These are phyloP conservation scores for Anguilla japonica DNA, from an alignment of 2,113 vertebrate genomes.

Conservation along the genomic window DNA sequence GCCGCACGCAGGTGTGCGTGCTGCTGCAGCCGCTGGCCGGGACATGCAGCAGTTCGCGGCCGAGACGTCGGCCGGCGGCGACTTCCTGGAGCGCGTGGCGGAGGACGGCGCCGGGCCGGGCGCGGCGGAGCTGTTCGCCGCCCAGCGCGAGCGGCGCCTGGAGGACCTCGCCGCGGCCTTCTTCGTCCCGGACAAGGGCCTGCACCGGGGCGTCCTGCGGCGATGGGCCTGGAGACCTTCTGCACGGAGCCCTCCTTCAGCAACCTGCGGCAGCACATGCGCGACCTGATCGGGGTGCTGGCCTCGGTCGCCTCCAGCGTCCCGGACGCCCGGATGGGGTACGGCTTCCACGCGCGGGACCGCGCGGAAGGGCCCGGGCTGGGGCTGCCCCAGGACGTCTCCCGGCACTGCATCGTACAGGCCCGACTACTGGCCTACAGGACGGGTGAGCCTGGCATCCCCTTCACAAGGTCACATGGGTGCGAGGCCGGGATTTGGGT, in stretches of 20 bases:
- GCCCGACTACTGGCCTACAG: slow-evolving; percentile 84
- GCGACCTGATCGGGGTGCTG: slow-evolving; percentile 81
- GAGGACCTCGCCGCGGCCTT: slow-evolving; percentile 77
- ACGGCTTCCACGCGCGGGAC: slow-evolving; percentile 78
- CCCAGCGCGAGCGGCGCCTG: slow-evolving; percentile 74
- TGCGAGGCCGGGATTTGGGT: not conserved
- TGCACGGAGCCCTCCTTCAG: slow-evolving; percentile 86
- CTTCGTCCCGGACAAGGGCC: slow-evolving; percentile 72
- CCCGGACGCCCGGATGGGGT: slow-evolving; percentile 71
- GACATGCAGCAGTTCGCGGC: slow-evolving; percentile 82
- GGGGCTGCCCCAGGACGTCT: slow-evolving; percentile 77
- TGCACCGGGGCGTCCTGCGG: slow-evolving; percentile 78
- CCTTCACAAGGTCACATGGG: not conserved
- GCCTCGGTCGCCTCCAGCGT: slow-evolving; percentile 83
- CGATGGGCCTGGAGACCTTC: slow-evolving; percentile 87
- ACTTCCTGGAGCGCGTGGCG: slow-evolving; percentile 81
- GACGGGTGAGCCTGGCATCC: slow-evolving; percentile 76
- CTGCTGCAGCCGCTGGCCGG: slow-evolving; percentile 80
- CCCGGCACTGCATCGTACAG: slow-evolving; percentile 87
- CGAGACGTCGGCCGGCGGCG: slow-evolving; percentile 81
- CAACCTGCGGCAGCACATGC: slow-evolving; percentile 89
- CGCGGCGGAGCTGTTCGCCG: slow-evolving; percentile 70
- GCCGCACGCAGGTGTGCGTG: slow-evolving; percentile 83
- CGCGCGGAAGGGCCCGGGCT: slow-evolving; percentile 41
- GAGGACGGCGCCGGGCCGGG: slow-evolving; percentile 61